Conservation (phyloP, 2,113 vertebrate genomes). For the Vulpes lagopus region DNA sequence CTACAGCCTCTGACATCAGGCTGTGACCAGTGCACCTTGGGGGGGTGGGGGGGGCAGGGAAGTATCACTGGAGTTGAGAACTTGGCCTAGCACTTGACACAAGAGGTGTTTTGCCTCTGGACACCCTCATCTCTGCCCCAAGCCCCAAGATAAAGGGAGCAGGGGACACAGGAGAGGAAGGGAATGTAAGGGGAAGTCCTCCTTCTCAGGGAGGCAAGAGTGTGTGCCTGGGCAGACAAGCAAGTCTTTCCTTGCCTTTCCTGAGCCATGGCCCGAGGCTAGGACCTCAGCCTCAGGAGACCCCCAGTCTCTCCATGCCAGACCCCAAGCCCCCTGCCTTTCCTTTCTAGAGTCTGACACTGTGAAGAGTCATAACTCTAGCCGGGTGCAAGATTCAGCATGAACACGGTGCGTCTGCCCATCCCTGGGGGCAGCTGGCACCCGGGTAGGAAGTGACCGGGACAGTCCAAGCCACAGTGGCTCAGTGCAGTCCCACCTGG, state of each 20-base stretch:
- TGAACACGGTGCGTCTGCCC: background rate
- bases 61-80: background rate
- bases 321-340: background rate
- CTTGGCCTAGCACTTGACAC: background rate
- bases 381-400: background rate
- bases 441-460: background rate
- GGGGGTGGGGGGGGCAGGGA: background rate
- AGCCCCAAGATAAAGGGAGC: background rate
- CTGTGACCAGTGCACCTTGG: background rate
- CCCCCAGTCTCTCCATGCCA: background rate
- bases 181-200: background rate
- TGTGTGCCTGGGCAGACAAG: background rate
- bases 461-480: background rate
- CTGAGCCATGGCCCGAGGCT: background rate
- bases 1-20: background rate
- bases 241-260: background rate
- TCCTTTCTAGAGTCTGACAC: background rate
- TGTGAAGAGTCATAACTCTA: background rate
- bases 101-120: constrained; percentile 5
- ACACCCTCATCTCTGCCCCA: background rate
- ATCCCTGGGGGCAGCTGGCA: background rate
- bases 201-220: background rate
- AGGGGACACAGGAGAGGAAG: background rate
- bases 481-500: no score
- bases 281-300: background rate